These are phyloP conservation scores for Babylonia areolata DNA, from an alignment of 1,140 invertebrate genomes.

Conservation along the genomic window DNA sequence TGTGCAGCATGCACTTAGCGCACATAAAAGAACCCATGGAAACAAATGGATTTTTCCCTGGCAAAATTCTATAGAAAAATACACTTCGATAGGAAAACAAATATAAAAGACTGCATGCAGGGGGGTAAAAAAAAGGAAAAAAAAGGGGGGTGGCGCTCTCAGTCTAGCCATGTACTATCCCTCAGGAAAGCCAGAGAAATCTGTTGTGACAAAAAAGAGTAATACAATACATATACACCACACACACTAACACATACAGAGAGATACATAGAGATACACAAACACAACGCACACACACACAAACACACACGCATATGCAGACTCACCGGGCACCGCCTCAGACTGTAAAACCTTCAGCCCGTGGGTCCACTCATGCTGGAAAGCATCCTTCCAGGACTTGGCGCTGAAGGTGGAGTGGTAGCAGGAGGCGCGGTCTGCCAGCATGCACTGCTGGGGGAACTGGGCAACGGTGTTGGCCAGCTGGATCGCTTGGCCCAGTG, in stretches of 20 bases:
- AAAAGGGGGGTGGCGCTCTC: not conserved
- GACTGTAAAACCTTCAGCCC: constrained; percentile 79
- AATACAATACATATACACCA: too few relatives aligned
- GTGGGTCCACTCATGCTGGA: constrained; percentile 85
- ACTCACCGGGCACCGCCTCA: constrained; percentile 73
- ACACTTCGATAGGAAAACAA: too few relatives aligned
- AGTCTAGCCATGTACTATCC: too few relatives aligned
- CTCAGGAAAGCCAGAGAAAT: not conserved
- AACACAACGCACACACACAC: not conserved
- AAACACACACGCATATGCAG: not conserved
- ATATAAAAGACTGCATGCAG: not conserved
- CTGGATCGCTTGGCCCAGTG: constrained; percentile 85
- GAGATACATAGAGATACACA: too few relatives aligned
- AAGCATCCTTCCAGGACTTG: constrained; percentile 74
- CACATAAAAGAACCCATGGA: too few relatives aligned
- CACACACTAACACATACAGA: too few relatives aligned
- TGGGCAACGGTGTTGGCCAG: constrained; percentile 85
- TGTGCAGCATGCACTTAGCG: too few relatives aligned
- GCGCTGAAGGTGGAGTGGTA: constrained; percentile 80
- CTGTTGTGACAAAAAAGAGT: too few relatives aligned
- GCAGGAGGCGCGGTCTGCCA: constrained; percentile 84
- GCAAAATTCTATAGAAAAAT: too few relatives aligned
- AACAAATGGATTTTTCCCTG: too few relatives aligned
- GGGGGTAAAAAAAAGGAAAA: not conserved
- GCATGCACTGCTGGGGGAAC: constrained; percentile 87